These are phyloP conservation scores for Chrysopilus asiliformis DNA, from an alignment of 2,888 invertebrate genomes.

Conservation along the genomic window DNA sequence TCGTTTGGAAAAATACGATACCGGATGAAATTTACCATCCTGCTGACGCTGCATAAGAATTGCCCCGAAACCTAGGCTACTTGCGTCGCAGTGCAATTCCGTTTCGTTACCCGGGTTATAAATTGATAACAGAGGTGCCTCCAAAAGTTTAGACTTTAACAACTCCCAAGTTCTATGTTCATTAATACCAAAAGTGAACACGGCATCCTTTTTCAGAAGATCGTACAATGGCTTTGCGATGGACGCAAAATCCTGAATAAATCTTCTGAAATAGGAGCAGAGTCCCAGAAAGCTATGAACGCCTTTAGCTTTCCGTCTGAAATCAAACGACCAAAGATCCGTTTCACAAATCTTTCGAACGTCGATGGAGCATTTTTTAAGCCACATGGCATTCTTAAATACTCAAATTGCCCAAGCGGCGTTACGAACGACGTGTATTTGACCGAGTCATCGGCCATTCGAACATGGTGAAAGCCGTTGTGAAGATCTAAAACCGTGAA, in stretches of 20 bases:
- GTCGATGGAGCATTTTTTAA: slow-evolving; percentile 13
- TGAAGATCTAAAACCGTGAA: slow-evolving; percentile 15
- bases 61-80: slow-evolving; percentile 18
- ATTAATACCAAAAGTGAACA: slow-evolving; percentile 8
- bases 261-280: slow-evolving; percentile 14
- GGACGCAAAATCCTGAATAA: slow-evolving; percentile 11
- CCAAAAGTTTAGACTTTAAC: slow-evolving; percentile 9
- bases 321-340: slow-evolving; percentile 14
- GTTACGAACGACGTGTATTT: slow-evolving; percentile 17
- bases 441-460: slow-evolving; percentile 12
- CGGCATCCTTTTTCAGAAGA: slow-evolving; percentile 13
- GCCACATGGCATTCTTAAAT: slow-evolving; percentile 15
- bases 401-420: slow-evolving; percentile 15
- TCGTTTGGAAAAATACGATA: slow-evolving; percentile 21
- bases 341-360: slow-evolving; percentile 16
- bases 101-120: slow-evolving; percentile 19
- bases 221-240: slow-evolving; percentile 22
- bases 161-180: slow-evolving; percentile 7
- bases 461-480: slow-evolving; percentile 17
- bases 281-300: no score
- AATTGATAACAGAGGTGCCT: slow-evolving; percentile 19
- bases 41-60: slow-evolving; percentile 16
- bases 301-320: slow-evolving; percentile 12
- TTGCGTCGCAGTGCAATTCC: slow-evolving; percentile 23
- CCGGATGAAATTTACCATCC: slow-evolving; percentile 19